Evolutionary conservation across 1,140 invertebrate genomes (phyloP), one percentile per base, ranked within the genome.

Genomic region (Oryzaephilus surinamensis): DNA sequence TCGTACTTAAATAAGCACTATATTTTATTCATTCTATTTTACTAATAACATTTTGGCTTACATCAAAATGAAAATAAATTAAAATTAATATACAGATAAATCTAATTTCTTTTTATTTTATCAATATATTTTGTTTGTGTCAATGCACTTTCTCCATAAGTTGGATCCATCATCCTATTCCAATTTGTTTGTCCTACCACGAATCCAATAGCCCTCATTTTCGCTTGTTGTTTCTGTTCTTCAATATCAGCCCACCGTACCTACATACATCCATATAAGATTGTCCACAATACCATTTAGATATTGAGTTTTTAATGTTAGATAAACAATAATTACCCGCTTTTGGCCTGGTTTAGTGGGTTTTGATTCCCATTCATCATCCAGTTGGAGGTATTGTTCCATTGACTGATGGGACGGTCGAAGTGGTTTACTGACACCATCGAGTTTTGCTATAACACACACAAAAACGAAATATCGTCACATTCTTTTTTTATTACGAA

Each of bases 181-280:
- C 92, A 97, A 61, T 96, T 84, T 0, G 88, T 92, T 48, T 93
- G 88, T 3, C 92, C 92, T 27, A 97, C 86, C 20, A 96, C 88
- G 65, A 97, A 97, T 10, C 92, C 92, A 32, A 96, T 81, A 8
- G 87, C 87, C 15, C 89, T 76, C 74, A 91, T 84, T 65, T 89
- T 86, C 55, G 88, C 80, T 65, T 94, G 90, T 48, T 84, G 64
- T 48, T 83, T 84, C 52, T 80, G 73, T 64, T 95, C 91, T 70
- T 95, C 92, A 51, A 97, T 72, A 67, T 97, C 92, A n/a, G 92
- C 92, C 92, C 92, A 97, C 39, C 91, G 77, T 44, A 97, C 91
- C 91, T 95, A n/a, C 11, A n/a, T n/a, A n/a, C n/a, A n/a, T n/a
- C n/a, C n/a, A n/a, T n/a, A n/a, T 20, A 61, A 46, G 63, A 60